These are phyloP conservation scores for Agrochola lota DNA, from an alignment of 2,888 invertebrate species.

Conservation along the genomic window DNA sequence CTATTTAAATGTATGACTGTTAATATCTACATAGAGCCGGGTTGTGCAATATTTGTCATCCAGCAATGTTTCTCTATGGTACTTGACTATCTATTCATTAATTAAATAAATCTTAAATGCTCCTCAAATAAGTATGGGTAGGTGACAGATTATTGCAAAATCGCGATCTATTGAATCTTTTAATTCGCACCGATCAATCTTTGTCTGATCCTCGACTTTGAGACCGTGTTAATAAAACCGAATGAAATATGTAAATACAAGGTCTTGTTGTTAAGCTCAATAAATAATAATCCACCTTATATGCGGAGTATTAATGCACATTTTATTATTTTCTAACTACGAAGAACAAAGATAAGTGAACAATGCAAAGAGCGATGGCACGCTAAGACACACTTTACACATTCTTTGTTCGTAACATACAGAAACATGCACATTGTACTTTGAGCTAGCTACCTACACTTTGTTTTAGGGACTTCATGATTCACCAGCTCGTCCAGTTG, in stretches of 20 bases:
- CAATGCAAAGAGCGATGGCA: constrained; percentile 68
- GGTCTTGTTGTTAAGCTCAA: constrained; percentile 35
- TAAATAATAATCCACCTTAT: constrained; percentile 54
- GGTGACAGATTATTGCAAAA: constrained; percentile 20
- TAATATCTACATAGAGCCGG: background rate
- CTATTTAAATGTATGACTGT: constrained; percentile 20
- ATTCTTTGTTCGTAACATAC: constrained; percentile 68
- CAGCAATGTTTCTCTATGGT: constrained; percentile 1
- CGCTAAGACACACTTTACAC: constrained; percentile 64
- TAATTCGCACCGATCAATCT: constrained; percentile 32
- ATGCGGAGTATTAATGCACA: constrained; percentile 32
- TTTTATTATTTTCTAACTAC: constrained; percentile 66
- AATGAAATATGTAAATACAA: constrained; percentile 52
- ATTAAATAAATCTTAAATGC: constrained; percentile 3
- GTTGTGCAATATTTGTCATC: constrained; percentile 37
- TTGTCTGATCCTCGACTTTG: constrained; percentile 25
- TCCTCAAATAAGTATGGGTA: constrained; percentile 15
- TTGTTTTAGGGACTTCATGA: constrained; percentile 66
- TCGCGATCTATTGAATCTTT: constrained; percentile 35
- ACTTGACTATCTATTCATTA: background rate
- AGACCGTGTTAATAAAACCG: constrained; percentile 42
- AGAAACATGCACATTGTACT: constrained; percentile 64
- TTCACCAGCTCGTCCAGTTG: constrained; percentile 41
- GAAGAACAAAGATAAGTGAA: constrained; percentile 67
- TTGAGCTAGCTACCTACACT: constrained; percentile 63